phyloP scores from a whole-genome alignment of 2,888 invertebrate genomes.

The Drosophila nigritarsus region DNA sequence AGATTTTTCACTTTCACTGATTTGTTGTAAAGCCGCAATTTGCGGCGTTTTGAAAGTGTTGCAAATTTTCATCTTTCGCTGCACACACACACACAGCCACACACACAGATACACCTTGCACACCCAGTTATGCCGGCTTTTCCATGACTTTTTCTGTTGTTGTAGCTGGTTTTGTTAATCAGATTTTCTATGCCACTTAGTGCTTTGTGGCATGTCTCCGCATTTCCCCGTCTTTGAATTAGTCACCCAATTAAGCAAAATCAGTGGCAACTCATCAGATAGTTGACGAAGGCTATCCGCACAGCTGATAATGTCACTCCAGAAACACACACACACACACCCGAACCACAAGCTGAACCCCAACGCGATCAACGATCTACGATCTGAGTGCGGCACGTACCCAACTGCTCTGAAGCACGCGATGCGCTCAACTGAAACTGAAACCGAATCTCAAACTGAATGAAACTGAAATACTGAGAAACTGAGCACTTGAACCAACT shows the following conservation, averaged over 20 bases:
- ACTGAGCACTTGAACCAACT: slow-evolving; percentile 6
- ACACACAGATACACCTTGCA: slow-evolving; percentile 19
- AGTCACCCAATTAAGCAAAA: slow-evolving; percentile 67
- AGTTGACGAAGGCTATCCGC: slow-evolving; percentile 32
- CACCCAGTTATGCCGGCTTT: slow-evolving; percentile 48
- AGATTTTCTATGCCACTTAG: slow-evolving; percentile 7
- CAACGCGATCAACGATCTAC: slow-evolving; percentile 1
- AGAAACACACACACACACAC: not conserved
- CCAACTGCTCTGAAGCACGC: slow-evolving; percentile 68
- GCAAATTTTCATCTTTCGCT: slow-evolving; percentile 69
- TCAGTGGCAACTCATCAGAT: slow-evolving; percentile 29
- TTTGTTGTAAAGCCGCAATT: slow-evolving; percentile 63
- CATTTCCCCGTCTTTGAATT: slow-evolving; percentile 24
- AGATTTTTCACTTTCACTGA: slow-evolving; percentile 78
- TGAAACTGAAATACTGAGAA: slow-evolving; percentile 45
- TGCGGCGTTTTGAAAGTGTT: slow-evolving; percentile 67
- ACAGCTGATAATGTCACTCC: slow-evolving; percentile 45
- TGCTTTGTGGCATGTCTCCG: not conserved
- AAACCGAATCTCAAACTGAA: slow-evolving; percentile 67
- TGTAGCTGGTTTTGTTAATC: slow-evolving; percentile 16
- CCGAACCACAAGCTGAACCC: not conserved
- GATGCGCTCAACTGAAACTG: slow-evolving; percentile 71
- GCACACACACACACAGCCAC: slow-evolving; percentile 23
- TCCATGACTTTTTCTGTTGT: slow-evolving; percentile 42
- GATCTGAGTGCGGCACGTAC: slow-evolving; percentile 22